Evolutionary conservation across 2,113 vertebrate genomes (phyloP).

Genomic region (Marmota flaviventris): DNA sequence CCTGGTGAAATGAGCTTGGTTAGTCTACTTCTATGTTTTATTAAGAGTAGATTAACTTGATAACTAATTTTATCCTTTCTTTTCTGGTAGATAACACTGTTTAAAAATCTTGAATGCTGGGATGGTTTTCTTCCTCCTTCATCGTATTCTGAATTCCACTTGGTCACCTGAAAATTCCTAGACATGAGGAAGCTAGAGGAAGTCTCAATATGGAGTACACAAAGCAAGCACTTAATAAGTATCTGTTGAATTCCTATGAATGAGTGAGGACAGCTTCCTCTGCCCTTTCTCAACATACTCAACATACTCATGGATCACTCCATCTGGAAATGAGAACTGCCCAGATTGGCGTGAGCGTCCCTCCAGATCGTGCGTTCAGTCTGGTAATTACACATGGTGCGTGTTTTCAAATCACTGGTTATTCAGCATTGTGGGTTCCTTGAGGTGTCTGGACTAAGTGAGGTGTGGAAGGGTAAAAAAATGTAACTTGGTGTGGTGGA

Average conservation of each 20-base stretch:
- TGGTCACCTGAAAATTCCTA: background rate
- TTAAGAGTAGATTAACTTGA: slow-evolving; percentile 77
- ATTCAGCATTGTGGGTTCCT: slow-evolving; percentile 77
- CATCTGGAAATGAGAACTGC: background rate
- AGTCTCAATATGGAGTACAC: background rate
- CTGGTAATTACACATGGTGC: background rate
- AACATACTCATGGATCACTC: background rate
- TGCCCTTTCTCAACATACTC: background rate
- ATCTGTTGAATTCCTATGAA: background rate
- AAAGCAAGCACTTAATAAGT: background rate
- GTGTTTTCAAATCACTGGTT: slow-evolving; percentile 59
- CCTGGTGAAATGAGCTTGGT: slow-evolving; percentile 82
- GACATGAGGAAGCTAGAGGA: background rate
- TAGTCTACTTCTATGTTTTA: slow-evolving; percentile 75
- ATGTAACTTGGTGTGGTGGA: slow-evolving; percentile 85
- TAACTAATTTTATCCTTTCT: slow-evolving; percentile 67
- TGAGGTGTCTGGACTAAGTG: slow-evolving; percentile 86
- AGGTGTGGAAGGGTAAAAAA: slow-evolving; percentile 85
- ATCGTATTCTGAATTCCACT: background rate
- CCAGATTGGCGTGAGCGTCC: background rate
- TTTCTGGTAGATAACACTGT: slow-evolving; percentile 75
- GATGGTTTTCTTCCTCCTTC: background rate
- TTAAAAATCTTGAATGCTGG: slow-evolving; percentile 57
- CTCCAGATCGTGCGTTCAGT: background rate
- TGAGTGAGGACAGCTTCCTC: background rate